Evolutionary conservation across 2,888 invertebrate species (phyloP).

Genomic region (Opisthograptis luteolata): DNA sequence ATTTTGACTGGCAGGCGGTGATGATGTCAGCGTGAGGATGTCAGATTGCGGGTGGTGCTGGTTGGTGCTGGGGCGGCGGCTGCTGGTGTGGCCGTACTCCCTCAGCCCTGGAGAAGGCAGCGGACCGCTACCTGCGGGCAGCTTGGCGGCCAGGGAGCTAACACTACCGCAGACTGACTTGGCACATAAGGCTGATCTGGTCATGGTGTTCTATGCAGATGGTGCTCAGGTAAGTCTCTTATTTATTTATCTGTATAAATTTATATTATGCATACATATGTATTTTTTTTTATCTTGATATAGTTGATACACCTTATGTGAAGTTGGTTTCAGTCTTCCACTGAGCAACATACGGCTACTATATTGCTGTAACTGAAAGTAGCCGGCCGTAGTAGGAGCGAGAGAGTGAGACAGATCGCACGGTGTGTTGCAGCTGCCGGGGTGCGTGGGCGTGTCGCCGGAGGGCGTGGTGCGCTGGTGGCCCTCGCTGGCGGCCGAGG

Average conservation of each 20-base stretch:
- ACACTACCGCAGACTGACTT: conserved; percentile 96
- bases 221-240: conserved; percentile 61
- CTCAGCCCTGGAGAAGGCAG: conserved; percentile 42
- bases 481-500: conserved; percentile 95
- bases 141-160: conserved; percentile 91
- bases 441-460: conserved; percentile 96
- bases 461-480: conserved; percentile 96
- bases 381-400: too few relatives aligned
- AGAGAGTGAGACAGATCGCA: too few relatives aligned
- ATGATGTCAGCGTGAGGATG: conserved; percentile 86
- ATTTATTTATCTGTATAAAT: background rate
- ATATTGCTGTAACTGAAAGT: too few relatives aligned
- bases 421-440: conserved; percentile 87
- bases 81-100: conserved; percentile 93
- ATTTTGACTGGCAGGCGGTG: conserved; percentile 64
- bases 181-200: conserved; percentile 94
- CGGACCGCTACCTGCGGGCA: conserved; percentile 46
- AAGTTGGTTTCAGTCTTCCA: too few relatives aligned
- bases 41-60: conserved; percentile 91
- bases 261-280: too few relatives aligned
- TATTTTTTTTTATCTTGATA: too few relatives aligned
- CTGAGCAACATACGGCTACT: too few relatives aligned
- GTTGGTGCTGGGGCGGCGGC: conserved; percentile 93
- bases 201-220: conserved; percentile 87
- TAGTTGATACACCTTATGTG: too few relatives aligned